These are phyloP conservation scores for Hoplias malabaricus DNA, from an alignment of 2,113 vertebrate genomes.

Conservation along the genomic window DNA sequence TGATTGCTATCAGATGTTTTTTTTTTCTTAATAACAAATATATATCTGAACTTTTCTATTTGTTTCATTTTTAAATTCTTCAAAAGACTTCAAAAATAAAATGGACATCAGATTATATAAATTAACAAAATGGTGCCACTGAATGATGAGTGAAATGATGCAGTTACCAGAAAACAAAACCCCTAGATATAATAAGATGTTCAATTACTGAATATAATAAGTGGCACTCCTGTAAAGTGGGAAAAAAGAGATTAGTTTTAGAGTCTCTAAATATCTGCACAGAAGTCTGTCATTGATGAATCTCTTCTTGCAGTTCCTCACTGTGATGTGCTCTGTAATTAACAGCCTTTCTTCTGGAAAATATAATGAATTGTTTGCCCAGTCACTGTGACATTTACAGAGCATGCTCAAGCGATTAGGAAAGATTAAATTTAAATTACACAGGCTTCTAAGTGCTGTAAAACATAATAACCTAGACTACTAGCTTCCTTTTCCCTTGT, in stretches of 20 bases:
- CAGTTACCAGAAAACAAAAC: neutral
- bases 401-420: neutral
- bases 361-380: neutral
- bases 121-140: neutral
- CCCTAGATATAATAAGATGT: neutral
- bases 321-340: neutral
- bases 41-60: neutral
- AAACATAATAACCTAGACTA: too few species aligned
- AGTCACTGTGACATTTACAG: neutral
- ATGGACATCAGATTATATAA: too few species aligned
- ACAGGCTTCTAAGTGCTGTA: neutral
- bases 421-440: conserved; percentile 3
- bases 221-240: neutral
- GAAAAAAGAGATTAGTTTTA: neutral
- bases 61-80: too few species aligned
- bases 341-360: neutral
- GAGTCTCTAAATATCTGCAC: neutral
- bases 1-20: too few species aligned
- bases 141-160: neutral
- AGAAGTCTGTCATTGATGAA: conserved; percentile 9
- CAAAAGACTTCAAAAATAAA: too few species aligned
- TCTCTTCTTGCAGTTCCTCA: neutral
- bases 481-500: neutral
- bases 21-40: too few species aligned
- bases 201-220: neutral